Conservation (phyloP, 2,888 invertebrate species). For the Thereva nobilitata region DNA sequence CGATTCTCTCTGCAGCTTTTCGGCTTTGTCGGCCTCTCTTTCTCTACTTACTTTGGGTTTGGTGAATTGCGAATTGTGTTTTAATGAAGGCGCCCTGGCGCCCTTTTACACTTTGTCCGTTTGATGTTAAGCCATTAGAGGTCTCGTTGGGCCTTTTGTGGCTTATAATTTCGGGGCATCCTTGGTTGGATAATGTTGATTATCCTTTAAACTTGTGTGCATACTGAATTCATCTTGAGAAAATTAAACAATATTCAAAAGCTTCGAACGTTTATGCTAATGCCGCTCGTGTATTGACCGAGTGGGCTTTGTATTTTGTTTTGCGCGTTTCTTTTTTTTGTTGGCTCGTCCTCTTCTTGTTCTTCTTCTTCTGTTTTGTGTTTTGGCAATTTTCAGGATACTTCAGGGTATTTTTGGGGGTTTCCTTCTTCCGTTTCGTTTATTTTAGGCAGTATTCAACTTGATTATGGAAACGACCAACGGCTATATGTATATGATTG, state of each 20-base stretch:
- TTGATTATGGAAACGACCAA: too few species aligned
- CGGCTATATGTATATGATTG: too few species aligned
- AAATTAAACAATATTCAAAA: conserved; percentile 29
- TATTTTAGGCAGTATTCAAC: too few species aligned
- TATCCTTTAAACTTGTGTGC: conserved; percentile 29
- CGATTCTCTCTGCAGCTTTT: not conserved
- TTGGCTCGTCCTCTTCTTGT: too few species aligned
- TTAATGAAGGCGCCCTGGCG: conserved; percentile 26
- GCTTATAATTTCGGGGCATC: conserved; percentile 23
- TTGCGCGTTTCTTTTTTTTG: too few species aligned
- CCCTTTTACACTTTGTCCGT: conserved; percentile 32
- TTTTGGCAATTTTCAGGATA: too few species aligned
- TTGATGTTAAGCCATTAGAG: conserved; percentile 26
- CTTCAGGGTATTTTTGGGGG: too few species aligned
- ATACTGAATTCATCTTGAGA: conserved; percentile 26
- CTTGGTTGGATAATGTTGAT: conserved; percentile 30
- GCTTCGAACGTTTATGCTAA: conserved; percentile 27
- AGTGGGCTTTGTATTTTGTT: too few species aligned
- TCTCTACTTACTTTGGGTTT: not conserved
- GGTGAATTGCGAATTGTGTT: conserved; percentile 32
- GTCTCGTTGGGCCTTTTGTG: conserved; percentile 18
- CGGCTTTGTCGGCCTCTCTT: not conserved
- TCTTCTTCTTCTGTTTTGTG: too few species aligned
- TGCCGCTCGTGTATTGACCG: not conserved
- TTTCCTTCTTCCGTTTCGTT: too few species aligned